Conservation (phyloP, 2,888 invertebrate species). For the Thelaira solivaga region DNA sequence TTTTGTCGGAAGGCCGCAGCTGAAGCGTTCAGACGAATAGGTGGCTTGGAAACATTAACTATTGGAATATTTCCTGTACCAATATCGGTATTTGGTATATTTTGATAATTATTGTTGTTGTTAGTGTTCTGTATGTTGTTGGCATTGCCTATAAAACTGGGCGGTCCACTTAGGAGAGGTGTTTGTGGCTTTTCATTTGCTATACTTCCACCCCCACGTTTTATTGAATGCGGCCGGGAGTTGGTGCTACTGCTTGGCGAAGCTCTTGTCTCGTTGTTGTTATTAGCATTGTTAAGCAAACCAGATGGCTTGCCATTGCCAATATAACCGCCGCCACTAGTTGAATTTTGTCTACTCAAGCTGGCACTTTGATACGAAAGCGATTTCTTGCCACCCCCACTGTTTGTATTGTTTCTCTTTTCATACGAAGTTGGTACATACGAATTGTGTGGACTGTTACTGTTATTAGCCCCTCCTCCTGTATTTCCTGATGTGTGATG, state of each 20-base stretch:
- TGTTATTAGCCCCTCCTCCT: slow-evolving; percentile 23
- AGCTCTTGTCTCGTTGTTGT: slow-evolving; percentile 71
- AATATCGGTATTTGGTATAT: slow-evolving; percentile 39
- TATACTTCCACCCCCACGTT: slow-evolving; percentile 65
- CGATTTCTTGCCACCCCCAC: slow-evolving; percentile 52
- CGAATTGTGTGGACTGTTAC: slow-evolving; percentile 59
- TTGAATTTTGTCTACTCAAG: slow-evolving; percentile 62
- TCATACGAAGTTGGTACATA: slow-evolving; percentile 68
- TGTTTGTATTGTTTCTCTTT: slow-evolving; percentile 68
- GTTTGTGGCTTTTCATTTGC: slow-evolving; percentile 69
- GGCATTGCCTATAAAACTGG: slow-evolving; percentile 57
- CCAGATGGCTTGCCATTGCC: slow-evolving; percentile 68
- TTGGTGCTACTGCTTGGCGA: slow-evolving; percentile 69
- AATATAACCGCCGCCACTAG: slow-evolving; percentile 59
- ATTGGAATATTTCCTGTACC: slow-evolving; percentile 54
- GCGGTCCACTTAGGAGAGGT: slow-evolving; percentile 70
- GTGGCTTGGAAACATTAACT: slow-evolving; percentile 68
- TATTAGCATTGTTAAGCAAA: slow-evolving; percentile 65
- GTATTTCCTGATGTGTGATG: slow-evolving; percentile 18
- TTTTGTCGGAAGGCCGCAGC: slow-evolving; percentile 70
- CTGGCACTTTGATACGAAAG: slow-evolving; percentile 52
- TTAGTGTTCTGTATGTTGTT: slow-evolving; percentile 43
- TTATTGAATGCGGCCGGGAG: slow-evolving; percentile 67
- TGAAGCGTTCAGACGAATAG: slow-evolving; percentile 70
- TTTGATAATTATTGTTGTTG: slow-evolving; percentile 44